phyloP scores from a whole-genome alignment of 2,797 vertebrate genomes.

The Onychomys torridus region DNA sequence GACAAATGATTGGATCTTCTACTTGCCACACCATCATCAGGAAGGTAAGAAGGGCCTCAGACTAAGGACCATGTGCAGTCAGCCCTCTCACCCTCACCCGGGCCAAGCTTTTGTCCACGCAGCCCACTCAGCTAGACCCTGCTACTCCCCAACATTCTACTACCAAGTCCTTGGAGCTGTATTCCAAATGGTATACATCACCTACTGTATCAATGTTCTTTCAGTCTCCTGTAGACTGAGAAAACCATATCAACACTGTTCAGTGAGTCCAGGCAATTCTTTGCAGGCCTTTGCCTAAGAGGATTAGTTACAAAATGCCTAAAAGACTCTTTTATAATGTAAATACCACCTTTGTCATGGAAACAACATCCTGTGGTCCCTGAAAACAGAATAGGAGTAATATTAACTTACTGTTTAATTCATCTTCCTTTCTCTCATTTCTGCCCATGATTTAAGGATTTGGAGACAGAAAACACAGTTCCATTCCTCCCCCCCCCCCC shows the following conservation, averaged over 20 bases:
- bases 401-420: conserved; percentile 28
- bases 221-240: background rate
- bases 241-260: conserved; percentile 13
- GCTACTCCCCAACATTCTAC: background rate
- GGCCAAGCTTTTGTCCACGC: background rate
- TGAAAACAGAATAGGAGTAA: background rate
- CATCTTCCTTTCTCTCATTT: background rate
- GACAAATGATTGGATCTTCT: background rate
- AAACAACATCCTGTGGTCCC: background rate
- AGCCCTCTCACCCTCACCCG: background rate
- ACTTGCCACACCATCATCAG: background rate
- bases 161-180: background rate
- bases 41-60: background rate
- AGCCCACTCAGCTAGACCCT: background rate
- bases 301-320: conserved; percentile 50
- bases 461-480: background rate
- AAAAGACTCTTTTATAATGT: conserved; percentile 58
- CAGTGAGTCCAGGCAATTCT: conserved; percentile 27
- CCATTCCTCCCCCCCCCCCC: background rate
- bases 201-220: background rate
- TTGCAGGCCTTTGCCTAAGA: conserved; percentile 36
- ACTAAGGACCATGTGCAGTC: background rate
- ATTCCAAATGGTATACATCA: background rate
- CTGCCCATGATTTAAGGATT: background rate
- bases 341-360: conserved; percentile 58